A percentile compares a stretch with the other conserved stretches of the same genome.
phyloP scores from a whole-genome alignment of 1,140 invertebrate genomes.

The Apis cerana region DNA sequence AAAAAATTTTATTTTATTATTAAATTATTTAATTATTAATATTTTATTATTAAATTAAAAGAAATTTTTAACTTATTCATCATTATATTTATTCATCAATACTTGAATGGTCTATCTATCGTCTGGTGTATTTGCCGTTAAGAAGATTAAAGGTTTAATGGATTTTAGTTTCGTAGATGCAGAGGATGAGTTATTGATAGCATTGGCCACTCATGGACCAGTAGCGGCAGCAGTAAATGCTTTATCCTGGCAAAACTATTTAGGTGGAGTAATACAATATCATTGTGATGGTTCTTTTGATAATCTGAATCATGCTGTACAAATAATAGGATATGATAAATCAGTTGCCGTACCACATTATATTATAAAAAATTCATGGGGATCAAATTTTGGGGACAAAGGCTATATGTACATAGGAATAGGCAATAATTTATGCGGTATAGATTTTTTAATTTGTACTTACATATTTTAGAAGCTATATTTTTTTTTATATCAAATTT shows the following conservation, averaged over 20 bases:
- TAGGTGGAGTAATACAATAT: conserved; percentile 92
- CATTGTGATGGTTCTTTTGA: conserved; percentile 86
- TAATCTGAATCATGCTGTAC: conserved; percentile 91
- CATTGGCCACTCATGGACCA: conserved; percentile 87
- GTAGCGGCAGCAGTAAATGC: conserved; percentile 91
- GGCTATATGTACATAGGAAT: conserved; percentile 91
- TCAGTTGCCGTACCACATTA: conserved; percentile 89
- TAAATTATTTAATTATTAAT: too few relatives aligned
- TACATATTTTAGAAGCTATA: not conserved
- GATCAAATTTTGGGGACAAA: conserved; percentile 86
- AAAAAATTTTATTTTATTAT: too few relatives aligned
- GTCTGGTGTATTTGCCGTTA: not conserved
- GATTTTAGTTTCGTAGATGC: conserved; percentile 83
- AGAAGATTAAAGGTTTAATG: conserved; percentile 48
- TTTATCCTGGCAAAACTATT: conserved; percentile 92
- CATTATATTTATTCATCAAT: not conserved
- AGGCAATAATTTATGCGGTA: conserved; percentile 90
- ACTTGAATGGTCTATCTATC: not conserved
- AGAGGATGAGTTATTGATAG: conserved; percentile 86
- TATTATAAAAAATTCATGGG: conserved; percentile 94
- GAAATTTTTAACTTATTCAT: too few relatives aligned
- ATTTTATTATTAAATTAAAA: not conserved
- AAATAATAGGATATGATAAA: conserved; percentile 92
- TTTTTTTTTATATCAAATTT: not conserved
- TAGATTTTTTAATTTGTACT: conserved; percentile 25